Base-by-base conservation (phyloP, 30 jellyfish, hydroid and myxozoan species). In the Hydractinia symbiolongicarpus region DNA sequence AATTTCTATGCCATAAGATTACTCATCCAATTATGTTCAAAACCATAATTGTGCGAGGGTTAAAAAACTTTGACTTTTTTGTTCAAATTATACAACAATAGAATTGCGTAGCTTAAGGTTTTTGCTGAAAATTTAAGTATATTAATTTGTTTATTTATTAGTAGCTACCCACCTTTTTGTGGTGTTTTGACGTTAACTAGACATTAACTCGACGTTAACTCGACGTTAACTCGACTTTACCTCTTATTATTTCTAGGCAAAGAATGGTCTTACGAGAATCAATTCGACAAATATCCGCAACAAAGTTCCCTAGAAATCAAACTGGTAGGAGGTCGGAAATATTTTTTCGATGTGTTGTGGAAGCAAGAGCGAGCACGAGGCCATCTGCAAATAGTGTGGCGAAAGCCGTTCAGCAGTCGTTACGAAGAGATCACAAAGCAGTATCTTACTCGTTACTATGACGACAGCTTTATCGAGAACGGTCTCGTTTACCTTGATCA, bases 341-440 rank as follows among this genome's bases (percentile, higher is more conserved):
- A 87, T 75, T 87, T 68, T 51, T 87, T 87, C 66, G 95, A 87
- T 53, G 77, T 87, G 55, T 84, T 87, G 7, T 87, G 95, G 95
- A 87, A 87, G 62, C 95, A 87, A 70, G 89, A 85, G 58, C 60
- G 83, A 5, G 95, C 95, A 64, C 84, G 95, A 54, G 94, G 95
- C 0, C 95, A 87, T 56, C 55, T 87, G 70, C 90, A 84, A 81
- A 87, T 87, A 7, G 95, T 87, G 11, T 87, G 95, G 95, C 55
- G 73, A 64, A 81, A 71, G 53, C 95, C 95, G 11, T 8, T 15
- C 67, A 49, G 53, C 51, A 62, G 54, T 4, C 21, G 60, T 13
- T 87, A 40, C 61, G 83, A 57, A 50, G 62, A 15, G 7, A 82
- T 87, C 73, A 85, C 60, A 21, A 40, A 56, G 21, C 61, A 87